Evolutionary conservation across 2,113 vertebrate species (phyloP).

Genomic region (Vulpes ferrilata): DNA sequence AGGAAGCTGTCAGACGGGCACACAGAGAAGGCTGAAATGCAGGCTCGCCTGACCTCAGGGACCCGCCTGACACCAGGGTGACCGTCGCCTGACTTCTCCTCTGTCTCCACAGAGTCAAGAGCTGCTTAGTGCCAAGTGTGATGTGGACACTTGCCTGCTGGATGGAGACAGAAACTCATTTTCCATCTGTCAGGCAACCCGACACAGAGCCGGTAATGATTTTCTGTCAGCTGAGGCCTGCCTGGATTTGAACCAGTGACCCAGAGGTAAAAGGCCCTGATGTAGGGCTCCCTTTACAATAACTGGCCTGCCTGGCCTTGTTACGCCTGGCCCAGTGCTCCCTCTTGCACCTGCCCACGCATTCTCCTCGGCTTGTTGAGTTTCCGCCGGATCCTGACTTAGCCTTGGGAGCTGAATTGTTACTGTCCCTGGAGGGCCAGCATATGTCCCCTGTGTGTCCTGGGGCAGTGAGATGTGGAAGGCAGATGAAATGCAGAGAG

Average conservation of each 20-base stretch:
- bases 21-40: not conserved
- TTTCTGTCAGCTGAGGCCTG: conserved; percentile 73
- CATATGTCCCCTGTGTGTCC: not conserved
- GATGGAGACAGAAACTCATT: conserved; percentile 55
- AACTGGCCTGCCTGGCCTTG: not conserved
- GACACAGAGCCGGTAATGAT: conserved; percentile 71
- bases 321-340: not conserved
- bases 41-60: not conserved
- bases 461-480: not conserved
- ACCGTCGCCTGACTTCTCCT: not conserved
- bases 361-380: not conserved
- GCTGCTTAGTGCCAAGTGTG: conserved; percentile 55
- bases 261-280: conserved; percentile 59
- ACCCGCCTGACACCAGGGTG: not conserved
- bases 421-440: not conserved
- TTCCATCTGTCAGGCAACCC: conserved; percentile 63
- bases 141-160: conserved; percentile 66
- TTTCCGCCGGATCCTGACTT: not conserved
- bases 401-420: not conserved
- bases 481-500: not conserved
- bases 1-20: not conserved
- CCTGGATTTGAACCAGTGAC: conserved; percentile 78
- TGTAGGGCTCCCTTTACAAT: not conserved
- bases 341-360: not conserved
- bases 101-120: not conserved